Base-by-base conservation (phyloP, 2,888 invertebrate species). In the Plagodis pulveraria region DNA sequence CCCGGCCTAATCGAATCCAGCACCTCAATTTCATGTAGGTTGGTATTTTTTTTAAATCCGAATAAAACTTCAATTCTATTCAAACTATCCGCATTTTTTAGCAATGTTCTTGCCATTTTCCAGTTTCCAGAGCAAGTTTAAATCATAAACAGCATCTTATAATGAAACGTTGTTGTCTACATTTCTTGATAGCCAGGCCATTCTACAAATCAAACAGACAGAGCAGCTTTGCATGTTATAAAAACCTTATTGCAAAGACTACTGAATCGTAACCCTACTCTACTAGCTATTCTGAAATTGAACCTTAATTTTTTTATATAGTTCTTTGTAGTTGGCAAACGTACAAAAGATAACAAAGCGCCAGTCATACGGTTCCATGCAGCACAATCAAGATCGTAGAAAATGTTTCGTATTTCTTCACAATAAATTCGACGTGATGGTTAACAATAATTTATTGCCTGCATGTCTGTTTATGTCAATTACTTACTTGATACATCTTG, bases 51-150 rank as follows among this genome's bases (percentile, higher is more conserved):
- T 22, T 22, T 22, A 4, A 22, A 22, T 22, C 22, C 22, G 22
- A 22, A 22, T 22, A 22, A 38, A 38, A 38, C 7, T 38, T 38
- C 5, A 4, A 38, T 38, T 38, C n/a, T n/a, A n/a, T 38, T 38
- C 6, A 9, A 38, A 67, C 70, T 64, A 70, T 65, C 84, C 73
- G 89, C 88, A 86, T 74, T 88, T n/a, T 87, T 22, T 86, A 74
- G 73, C 78, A 80, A 81, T 77, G 22, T 43, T 72, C 87, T 90
- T 90, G 91, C 89, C 79, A 58, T 61, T 69, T 76, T 91, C 91
- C 91, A 91, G 86, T 73, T 84, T 76, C 73, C 66, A 86, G 81
- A 89, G 89, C 87, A 86, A 85, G 80, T 82, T 78, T 77, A 80
- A 84, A 87, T 86, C 87, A 22, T n/a, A n/a, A 71, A 81, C 52